Evolutionary conservation across 2,113 vertebrate species (phyloP).

Genomic region (Tinamus guttatus): DNA sequence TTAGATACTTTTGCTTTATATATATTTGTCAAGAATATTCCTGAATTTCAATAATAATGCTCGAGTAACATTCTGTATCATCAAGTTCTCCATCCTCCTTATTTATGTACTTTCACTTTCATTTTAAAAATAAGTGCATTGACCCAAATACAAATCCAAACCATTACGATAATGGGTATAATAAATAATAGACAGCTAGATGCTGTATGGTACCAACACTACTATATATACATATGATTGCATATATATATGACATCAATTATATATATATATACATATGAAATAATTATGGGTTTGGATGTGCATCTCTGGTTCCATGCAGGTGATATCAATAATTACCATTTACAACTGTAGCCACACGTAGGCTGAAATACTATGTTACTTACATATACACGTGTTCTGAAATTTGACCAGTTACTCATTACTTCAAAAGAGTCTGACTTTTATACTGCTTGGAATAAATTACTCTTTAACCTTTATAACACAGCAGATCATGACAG

Average conservation of each 20-base stretch:
- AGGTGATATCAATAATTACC: neutral
- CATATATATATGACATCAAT: neutral
- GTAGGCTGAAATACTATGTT: neutral
- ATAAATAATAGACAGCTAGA: neutral
- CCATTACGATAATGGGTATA: rapidly evolving
- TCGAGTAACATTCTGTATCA: neutral
- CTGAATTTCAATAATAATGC: neutral
- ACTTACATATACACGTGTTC: neutral
- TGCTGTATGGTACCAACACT: neutral
- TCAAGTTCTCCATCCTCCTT: neutral
- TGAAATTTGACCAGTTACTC: neutral
- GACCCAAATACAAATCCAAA: neutral
- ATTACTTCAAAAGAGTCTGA: neutral
- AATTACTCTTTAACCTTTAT: neutral
- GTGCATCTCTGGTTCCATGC: neutral
- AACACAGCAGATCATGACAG: neutral
- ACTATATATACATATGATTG: neutral
- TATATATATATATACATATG: neutral
- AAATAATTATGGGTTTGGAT: neutral
- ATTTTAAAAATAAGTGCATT: neutral
- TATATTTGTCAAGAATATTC: neutral
- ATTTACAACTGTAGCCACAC: neutral
- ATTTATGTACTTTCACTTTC: neutral
- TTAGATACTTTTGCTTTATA: neutral
- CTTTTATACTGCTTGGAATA: neutral